Base-by-base conservation (phyloP, 1,140 invertebrate genomes). In the Platyscapa corneri region DNA sequence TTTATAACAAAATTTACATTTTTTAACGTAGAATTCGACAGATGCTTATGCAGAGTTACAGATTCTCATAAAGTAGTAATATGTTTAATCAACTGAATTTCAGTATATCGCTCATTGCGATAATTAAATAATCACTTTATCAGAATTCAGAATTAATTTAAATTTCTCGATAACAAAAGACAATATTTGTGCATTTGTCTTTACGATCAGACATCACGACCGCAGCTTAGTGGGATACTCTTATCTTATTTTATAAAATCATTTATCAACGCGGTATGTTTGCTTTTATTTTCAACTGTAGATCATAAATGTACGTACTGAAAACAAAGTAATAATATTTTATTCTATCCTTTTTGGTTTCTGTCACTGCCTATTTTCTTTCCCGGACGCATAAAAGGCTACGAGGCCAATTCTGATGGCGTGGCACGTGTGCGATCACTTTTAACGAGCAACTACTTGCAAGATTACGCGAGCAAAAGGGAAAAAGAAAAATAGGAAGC, bases 391-490 rank as follows among this genome's bases (percentile, higher is more conserved):
- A 49, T 82, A 72, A 82, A 82, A 72, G 65, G 46, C 79, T 72
- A 72, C 46, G 60, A 67, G 30, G 64, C 56, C 53, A 60, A 80
- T 39, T 80, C 27, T 42, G 39, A 39, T 64, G 56, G 49, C 20
- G 34, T 64, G 32, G 49, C 49, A 64, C 49, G 77, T 39, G 37
- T 37, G 39, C 60, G 39, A 80, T 80, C 30, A 60, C 39, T 80
- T 72, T 82, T 82, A 82, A 82, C 79, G 79, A 82, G 78, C 64
- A 30, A 67, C 79, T 39, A 42, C 65, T 49, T 49, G n/a, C 16
- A 72, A 82, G 79, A 82, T 82, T 82, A 34, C 46, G 18, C 60
- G 37, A 37, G n/a, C 0, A 8, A 53, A 72, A 82, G 46, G 30
- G 39, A 53, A 65, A 80, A 18, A 30, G 27, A 67, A 46, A 67